Percentiles rank a stretch among this genome's conserved stretches.
These are phyloP conservation scores for Hymenopus coronatus DNA, from an alignment of 2,888 invertebrate species.

Conservation along the genomic window DNA sequence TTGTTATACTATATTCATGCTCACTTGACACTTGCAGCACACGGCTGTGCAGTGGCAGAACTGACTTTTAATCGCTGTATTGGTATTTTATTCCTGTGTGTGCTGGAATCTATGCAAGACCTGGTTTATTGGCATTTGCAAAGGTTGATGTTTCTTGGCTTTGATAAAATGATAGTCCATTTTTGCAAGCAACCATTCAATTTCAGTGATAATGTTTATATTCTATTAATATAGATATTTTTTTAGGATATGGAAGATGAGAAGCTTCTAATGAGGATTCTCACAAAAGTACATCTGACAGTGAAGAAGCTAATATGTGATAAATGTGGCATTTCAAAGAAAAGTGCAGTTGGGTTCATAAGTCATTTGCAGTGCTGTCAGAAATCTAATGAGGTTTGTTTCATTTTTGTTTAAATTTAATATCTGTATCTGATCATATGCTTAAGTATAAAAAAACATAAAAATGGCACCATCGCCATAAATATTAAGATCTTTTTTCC, in stretches of 20 bases:
- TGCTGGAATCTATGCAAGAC: too few relatives aligned
- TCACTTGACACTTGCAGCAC: too few relatives aligned
- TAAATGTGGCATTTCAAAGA: conserved; percentile 51
- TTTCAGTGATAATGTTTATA: neutral
- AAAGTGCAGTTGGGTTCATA: conserved; percentile 57
- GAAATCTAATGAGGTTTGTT: conserved; percentile 53
- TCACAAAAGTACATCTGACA: conserved; percentile 48
- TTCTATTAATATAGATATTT: conserved; percentile 1
- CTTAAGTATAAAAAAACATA: neutral
- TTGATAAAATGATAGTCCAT: too few relatives aligned
- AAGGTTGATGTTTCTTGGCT: too few relatives aligned
- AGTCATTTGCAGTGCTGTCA: conserved; percentile 62
- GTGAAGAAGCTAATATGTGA: conserved; percentile 53
- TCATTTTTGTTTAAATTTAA: neutral
- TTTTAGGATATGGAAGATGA: conserved; percentile 56
- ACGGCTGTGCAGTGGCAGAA: too few relatives aligned
- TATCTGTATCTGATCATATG: too few relatives aligned
- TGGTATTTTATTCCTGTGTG: too few relatives aligned
- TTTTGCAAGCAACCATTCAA: too few relatives aligned
- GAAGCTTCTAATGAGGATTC: conserved; percentile 48
- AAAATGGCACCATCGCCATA: neutral
- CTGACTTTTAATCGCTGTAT: too few relatives aligned
- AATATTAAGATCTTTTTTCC: neutral
- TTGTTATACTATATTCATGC: too few relatives aligned
- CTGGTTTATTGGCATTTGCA: too few relatives aligned